These are phyloP conservation scores for Drosophila nigritarsus DNA, from an alignment of 2,888 invertebrate species.

Conservation along the genomic window DNA sequence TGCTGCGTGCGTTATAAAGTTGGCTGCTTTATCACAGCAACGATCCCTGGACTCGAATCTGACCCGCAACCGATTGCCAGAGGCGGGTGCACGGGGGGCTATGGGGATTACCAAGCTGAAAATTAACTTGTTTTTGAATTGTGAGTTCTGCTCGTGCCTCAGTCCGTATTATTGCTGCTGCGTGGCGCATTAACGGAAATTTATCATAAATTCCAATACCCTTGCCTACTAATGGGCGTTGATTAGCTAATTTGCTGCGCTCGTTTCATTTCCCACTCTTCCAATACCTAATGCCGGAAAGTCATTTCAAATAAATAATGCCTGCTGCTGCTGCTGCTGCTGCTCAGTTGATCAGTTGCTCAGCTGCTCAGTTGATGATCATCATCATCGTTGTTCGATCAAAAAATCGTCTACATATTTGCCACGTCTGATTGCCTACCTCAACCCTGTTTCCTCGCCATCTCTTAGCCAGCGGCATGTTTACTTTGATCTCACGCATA, in stretches of 20 bases:
- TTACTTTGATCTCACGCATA: slow-evolving; percentile 74
- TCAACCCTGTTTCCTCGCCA: slow-evolving; percentile 15
- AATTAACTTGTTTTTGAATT: slow-evolving; percentile 81
- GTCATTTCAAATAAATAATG: slow-evolving; percentile 70
- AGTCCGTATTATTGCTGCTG: slow-evolving; percentile 10
- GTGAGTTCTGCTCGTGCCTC: slow-evolving; percentile 75
- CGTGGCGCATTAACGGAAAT: slow-evolving; percentile 71
- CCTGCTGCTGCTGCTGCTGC: slow-evolving; percentile 42
- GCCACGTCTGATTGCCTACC: slow-evolving; percentile 55
- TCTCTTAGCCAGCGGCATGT: slow-evolving; percentile 59
- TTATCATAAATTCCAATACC: slow-evolving; percentile 80
- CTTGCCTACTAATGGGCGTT: slow-evolving; percentile 79
- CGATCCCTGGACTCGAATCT: slow-evolving; percentile 12
- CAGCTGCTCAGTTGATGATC: slow-evolving; percentile 18
- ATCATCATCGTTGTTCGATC: slow-evolving; percentile 69
- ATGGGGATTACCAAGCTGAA: slow-evolving; percentile 26
- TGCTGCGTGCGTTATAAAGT: slow-evolving; percentile 76
- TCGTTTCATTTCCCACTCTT: slow-evolving; percentile 75
- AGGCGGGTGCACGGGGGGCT: neutral
- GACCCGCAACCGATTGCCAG: slow-evolving; percentile 7
- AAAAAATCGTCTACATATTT: slow-evolving; percentile 72
- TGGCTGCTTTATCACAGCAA: slow-evolving; percentile 73
- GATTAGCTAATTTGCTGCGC: slow-evolving; percentile 81
- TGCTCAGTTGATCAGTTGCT: slow-evolving; percentile 25
- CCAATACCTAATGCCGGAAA: slow-evolving; percentile 55